phyloP scores from a whole-genome alignment of 2,113 vertebrate species.

The Erythrocercus mccallii region DNA sequence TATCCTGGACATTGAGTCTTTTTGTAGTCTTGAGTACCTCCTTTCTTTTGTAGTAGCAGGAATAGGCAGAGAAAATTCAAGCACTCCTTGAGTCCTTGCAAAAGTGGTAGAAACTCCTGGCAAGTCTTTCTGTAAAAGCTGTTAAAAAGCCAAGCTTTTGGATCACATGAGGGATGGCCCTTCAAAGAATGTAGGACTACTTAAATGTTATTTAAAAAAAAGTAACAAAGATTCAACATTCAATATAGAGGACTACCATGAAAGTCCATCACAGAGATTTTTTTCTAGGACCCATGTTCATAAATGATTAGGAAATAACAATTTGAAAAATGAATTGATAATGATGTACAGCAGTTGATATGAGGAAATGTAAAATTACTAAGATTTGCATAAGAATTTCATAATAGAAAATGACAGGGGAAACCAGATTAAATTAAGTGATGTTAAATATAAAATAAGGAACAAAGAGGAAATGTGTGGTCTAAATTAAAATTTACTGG shows the following conservation, averaged over 20 bases:
- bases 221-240: background rate
- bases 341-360: background rate
- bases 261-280: background rate
- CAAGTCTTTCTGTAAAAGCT: background rate
- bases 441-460: background rate
- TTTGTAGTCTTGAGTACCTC: background rate
- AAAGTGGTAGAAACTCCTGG: background rate
- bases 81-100: background rate
- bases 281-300: background rate
- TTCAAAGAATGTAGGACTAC: background rate
- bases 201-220: background rate
- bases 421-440: background rate
- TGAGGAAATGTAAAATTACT: background rate
- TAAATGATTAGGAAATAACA: background rate
- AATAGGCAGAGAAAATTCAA: background rate
- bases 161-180: background rate
- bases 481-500: background rate
- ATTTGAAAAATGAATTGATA: background rate
- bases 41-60: background rate
- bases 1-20: background rate
- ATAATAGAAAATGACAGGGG: background rate
- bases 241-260: background rate
- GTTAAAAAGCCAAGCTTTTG: background rate
- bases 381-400: background rate
- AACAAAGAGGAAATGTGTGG: background rate